Conservation (phyloP, 2,888 invertebrate genomes). For the Chorisops tibialis region DNA sequence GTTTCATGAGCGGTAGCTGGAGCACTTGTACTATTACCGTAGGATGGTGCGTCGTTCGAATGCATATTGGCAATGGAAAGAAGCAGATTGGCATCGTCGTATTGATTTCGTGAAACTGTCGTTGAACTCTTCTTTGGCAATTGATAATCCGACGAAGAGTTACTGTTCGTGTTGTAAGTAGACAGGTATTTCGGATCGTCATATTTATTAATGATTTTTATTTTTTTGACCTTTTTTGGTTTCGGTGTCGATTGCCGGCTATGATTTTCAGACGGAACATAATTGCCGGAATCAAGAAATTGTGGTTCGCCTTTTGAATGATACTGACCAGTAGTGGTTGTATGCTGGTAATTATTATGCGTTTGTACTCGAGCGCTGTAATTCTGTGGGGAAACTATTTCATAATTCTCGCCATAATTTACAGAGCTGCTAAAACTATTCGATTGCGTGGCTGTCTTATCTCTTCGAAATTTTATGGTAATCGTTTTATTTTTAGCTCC, state of each 20-base stretch:
- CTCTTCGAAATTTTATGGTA: slow-evolving; percentile 48
- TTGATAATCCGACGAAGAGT: slow-evolving; percentile 40
- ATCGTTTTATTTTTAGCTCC: slow-evolving; percentile 48
- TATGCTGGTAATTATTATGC: background rate
- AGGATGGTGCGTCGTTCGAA: slow-evolving; percentile 26
- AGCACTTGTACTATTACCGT: background rate
- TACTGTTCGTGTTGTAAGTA: slow-evolving; percentile 40
- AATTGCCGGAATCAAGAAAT: background rate
- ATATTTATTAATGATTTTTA: slow-evolving; percentile 38
- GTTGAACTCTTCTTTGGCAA: slow-evolving; percentile 2
- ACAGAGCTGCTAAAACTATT: slow-evolving; percentile 20
- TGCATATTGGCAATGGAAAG: slow-evolving; percentile 38
- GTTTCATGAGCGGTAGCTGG: slow-evolving; percentile 15
- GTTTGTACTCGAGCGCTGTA: slow-evolving; percentile 3
- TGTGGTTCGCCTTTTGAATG: slow-evolving; percentile 1
- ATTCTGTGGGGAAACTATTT: background rate
- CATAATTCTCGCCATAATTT: slow-evolving; percentile 1
- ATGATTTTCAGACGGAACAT: background rate
- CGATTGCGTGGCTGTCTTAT: slow-evolving; percentile 30
- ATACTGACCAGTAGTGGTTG: background rate
- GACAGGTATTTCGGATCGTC: slow-evolving; percentile 35
- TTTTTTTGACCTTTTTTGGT: slow-evolving; percentile 37
- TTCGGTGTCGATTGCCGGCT: slow-evolving; percentile 37
- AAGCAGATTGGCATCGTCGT: slow-evolving; percentile 38
- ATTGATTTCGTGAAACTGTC: slow-evolving; percentile 38